phyloP scores from a whole-genome alignment of 2,888 invertebrate genomes.

The Stramonita haemastoma region DNA sequence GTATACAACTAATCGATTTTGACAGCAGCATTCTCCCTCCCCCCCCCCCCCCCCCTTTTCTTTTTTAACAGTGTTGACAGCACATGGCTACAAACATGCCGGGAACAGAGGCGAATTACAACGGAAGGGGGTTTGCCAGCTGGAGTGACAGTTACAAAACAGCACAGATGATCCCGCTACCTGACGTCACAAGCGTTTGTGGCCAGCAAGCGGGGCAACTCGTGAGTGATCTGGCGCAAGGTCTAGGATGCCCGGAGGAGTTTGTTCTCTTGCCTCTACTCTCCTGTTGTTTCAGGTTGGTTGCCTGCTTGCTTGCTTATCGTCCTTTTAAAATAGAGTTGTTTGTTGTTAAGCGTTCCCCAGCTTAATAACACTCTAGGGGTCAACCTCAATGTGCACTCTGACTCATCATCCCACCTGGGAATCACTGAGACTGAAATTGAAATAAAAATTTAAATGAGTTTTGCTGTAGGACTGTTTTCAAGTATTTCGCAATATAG shows the following conservation, averaged over 20 bases:
- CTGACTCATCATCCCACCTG: too few relatives aligned
- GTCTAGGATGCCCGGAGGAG: slow-evolving; percentile 52
- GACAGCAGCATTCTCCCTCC: too few relatives aligned
- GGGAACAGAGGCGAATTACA: background rate
- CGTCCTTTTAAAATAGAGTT: background rate
- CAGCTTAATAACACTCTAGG: too few relatives aligned
- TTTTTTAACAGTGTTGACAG: background rate
- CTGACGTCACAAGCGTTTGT: slow-evolving; percentile 50
- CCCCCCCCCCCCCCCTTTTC: too few relatives aligned
- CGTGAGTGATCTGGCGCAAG: slow-evolving; percentile 50
- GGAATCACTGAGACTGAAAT: too few relatives aligned
- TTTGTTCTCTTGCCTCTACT: slow-evolving; percentile 52
- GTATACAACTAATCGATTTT: too few relatives aligned
- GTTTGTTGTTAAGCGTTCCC: too few relatives aligned
- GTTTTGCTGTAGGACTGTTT: too few relatives aligned
- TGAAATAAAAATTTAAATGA: too few relatives aligned
- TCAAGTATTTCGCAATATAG: too few relatives aligned
- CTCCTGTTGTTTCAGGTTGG: slow-evolving; percentile 51
- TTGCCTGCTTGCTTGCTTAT: too few relatives aligned
- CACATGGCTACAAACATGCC: slow-evolving; percentile 13
- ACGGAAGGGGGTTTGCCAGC: slow-evolving; percentile 19
- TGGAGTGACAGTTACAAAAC: slow-evolving; percentile 54
- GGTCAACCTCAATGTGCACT: too few relatives aligned
- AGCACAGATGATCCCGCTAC: slow-evolving; percentile 51
- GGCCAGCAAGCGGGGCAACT: slow-evolving; percentile 49